Percentiles rank a stretch among this genome's conserved stretches.
phyloP scores from a whole-genome alignment of 2,888 invertebrate species.

The Ophonus ardosiacus region DNA sequence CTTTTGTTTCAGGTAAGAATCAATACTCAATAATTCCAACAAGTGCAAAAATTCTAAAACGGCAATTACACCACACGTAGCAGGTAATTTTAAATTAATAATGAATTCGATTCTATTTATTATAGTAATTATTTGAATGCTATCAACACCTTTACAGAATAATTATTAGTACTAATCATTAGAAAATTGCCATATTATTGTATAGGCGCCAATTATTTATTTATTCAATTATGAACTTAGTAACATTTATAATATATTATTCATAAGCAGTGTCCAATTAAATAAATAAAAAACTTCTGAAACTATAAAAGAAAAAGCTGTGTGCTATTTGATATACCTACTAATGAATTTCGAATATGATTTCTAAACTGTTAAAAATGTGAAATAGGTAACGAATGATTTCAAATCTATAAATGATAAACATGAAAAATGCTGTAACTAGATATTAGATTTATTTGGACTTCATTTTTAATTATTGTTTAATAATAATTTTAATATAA shows the following conservation, averaged over 20 bases:
- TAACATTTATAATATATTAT: background rate
- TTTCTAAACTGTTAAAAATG: too few relatives aligned
- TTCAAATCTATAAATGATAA: too few relatives aligned
- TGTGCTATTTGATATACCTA: background rate
- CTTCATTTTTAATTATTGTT: too few relatives aligned
- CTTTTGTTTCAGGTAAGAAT: constrained; percentile 55
- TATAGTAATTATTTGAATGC: constrained; percentile 35
- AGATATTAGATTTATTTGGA: too few relatives aligned
- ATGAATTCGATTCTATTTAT: constrained; percentile 33
- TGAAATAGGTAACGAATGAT: too few relatives aligned
- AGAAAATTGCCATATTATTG: constrained; percentile 26
- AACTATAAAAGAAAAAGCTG: background rate
- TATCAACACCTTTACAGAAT: constrained; percentile 41
- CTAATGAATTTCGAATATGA: background rate
- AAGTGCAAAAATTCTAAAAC: constrained; percentile 28
- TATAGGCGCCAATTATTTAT: constrained; percentile 30
- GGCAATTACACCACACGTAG: constrained; percentile 14
- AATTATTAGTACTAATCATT: constrained; percentile 25
- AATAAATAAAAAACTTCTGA: background rate
- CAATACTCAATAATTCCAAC: constrained; percentile 19
- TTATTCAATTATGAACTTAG: constrained; percentile 13
- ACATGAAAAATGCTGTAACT: too few relatives aligned
- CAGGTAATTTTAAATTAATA: constrained; percentile 46
- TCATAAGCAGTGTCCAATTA: background rate
- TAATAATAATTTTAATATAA: too few relatives aligned